Percentiles rank a stretch among this genome's conserved stretches.
Evolutionary conservation across 2,888 invertebrate genomes (phyloP).

Genomic region (Tethea ocularis): DNA sequence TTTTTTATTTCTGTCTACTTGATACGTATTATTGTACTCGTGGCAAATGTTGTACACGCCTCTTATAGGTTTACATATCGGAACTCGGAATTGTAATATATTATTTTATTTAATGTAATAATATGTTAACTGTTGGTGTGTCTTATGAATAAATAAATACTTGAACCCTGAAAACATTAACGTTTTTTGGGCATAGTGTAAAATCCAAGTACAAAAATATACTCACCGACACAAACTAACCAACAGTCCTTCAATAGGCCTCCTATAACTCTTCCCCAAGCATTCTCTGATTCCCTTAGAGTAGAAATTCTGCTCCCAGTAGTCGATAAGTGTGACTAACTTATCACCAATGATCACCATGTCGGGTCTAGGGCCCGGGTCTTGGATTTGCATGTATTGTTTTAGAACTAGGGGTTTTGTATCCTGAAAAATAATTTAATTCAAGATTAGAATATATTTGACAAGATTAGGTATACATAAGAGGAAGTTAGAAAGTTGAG

Average conservation of each 20-base stretch:
- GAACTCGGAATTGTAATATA: too few species aligned
- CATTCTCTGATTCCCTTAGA: constrained; percentile 31
- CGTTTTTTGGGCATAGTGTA: too few species aligned
- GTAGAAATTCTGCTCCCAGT: constrained; percentile 73
- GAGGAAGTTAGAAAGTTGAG: too few species aligned
- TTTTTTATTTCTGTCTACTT: too few species aligned
- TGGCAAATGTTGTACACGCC: too few species aligned
- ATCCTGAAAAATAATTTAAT: constrained; percentile 55
- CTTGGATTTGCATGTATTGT: constrained; percentile 58
- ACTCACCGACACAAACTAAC: constrained; percentile 69
- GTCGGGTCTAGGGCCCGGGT: constrained; percentile 63
- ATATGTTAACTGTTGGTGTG: too few species aligned
- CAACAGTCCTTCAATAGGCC: constrained; percentile 64
- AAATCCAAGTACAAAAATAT: not conserved
- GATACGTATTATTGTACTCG: too few species aligned
- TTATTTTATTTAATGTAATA: too few species aligned
- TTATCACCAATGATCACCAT: constrained; percentile 71
- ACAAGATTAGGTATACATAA: too few species aligned
- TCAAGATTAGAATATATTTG: too few species aligned
- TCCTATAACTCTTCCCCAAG: constrained; percentile 48
- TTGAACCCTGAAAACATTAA: not conserved
- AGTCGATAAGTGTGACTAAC: constrained; percentile 69
- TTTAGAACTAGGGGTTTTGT: constrained; percentile 67
- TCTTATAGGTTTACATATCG: too few species aligned
- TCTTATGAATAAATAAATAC: too few species aligned